Evolutionary conservation across 2,888 invertebrate genomes (phyloP).

Genomic region (Drosophila tanythrix): DNA sequence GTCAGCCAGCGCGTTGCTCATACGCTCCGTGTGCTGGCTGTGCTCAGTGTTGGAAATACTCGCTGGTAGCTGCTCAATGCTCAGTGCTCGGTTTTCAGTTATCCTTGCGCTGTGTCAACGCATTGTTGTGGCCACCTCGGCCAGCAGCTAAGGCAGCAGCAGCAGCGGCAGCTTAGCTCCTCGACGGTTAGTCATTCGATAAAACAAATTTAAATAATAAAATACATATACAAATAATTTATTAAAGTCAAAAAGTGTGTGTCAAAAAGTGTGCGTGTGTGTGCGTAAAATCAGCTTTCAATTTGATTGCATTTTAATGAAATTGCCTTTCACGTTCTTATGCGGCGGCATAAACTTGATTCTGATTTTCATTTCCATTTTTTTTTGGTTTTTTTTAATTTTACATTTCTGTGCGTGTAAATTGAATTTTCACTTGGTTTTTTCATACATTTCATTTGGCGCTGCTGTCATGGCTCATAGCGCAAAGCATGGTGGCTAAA

Average conservation of each 20-base stretch:
- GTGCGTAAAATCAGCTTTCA: slow-evolving; percentile 5
- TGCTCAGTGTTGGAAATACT: slow-evolving; percentile 45
- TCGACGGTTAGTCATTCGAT: slow-evolving; percentile 61
- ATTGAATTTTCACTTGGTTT: slow-evolving; percentile 65
- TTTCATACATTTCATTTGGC: neutral
- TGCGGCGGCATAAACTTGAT: slow-evolving; percentile 35
- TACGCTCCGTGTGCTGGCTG: slow-evolving; percentile 65
- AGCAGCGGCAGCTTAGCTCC: slow-evolving; percentile 28
- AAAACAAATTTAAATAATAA: slow-evolving; percentile 10
- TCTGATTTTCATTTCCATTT: slow-evolving; percentile 60
- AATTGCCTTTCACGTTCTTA: slow-evolving; percentile 30
- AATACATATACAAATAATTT: slow-evolving; percentile 16
- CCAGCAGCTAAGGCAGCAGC: slow-evolving; percentile 1
- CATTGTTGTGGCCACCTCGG: slow-evolving; percentile 66
- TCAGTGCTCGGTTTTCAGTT: slow-evolving; percentile 65
- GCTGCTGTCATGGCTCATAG: slow-evolving; percentile 27
- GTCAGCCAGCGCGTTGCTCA: slow-evolving; percentile 64
- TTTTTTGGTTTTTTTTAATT: neutral
- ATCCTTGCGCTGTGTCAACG: slow-evolving; percentile 77
- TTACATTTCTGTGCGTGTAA: slow-evolving; percentile 43
- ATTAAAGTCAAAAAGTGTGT: neutral
- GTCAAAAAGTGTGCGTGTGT: slow-evolving; percentile 3
- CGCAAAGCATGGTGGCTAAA: slow-evolving; percentile 7
- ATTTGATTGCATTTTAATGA: slow-evolving; percentile 38
- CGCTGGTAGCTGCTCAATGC: slow-evolving; percentile 53